Conservation (phyloP, 1,140 invertebrate species). For the Aphidius gifuensis region DNA sequence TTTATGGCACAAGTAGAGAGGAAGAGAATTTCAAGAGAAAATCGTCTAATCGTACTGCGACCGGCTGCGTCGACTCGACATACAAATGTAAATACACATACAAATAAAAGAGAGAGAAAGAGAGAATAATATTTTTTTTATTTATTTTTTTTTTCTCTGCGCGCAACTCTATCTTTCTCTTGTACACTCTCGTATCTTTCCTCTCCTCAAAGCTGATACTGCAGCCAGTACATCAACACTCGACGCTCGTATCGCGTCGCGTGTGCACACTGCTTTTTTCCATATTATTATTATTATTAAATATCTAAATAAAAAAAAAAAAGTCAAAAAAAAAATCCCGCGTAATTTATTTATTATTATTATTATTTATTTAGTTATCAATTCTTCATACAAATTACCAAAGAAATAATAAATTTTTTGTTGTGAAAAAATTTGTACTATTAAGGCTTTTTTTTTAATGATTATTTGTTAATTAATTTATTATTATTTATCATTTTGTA, state of each 20-base stretch:
- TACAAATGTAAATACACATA: slow-evolving; percentile 12
- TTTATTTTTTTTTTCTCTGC: background rate
- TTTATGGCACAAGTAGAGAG: slow-evolving; percentile 1
- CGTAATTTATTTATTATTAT: too few relatives aligned
- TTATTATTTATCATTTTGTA: too few relatives aligned
- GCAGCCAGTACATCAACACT: slow-evolving; percentile 3
- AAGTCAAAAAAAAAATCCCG: background rate
- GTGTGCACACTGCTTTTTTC: slow-evolving; percentile 12
- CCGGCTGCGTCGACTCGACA: slow-evolving; percentile 39
- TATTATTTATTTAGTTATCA: background rate
- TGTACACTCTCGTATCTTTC: slow-evolving; percentile 7
- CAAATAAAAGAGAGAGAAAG: slow-evolving; percentile 2
- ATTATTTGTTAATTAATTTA: too few relatives aligned
- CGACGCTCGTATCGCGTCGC: slow-evolving; percentile 18
- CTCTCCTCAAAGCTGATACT: too few relatives aligned
- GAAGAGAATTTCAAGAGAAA: slow-evolving; percentile 57
- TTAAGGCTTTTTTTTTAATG: too few relatives aligned
- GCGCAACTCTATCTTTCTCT: background rate
- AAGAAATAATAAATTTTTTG: background rate
- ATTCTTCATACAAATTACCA: background rate
- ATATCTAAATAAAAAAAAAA: background rate
- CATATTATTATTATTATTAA: background rate
- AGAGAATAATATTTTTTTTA: too few relatives aligned
- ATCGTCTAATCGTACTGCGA: slow-evolving; percentile 58
- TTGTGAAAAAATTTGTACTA: background rate